phyloP scores from a whole-genome alignment of 2,113 vertebrate species.

The Trochalopteron elliotii region DNA sequence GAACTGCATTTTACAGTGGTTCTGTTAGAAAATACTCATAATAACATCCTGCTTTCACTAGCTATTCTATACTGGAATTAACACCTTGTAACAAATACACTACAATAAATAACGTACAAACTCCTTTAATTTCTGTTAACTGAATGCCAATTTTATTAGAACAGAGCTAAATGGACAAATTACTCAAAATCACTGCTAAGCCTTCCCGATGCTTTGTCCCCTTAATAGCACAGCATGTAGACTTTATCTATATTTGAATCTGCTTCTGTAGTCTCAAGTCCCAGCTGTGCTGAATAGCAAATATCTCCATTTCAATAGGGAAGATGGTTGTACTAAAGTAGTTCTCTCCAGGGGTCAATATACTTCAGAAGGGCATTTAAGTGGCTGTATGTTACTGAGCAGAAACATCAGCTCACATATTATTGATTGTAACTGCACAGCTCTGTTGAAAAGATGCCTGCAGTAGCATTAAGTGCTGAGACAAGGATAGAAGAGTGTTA shows the following conservation, averaged over 20 bases:
- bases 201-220: background rate
- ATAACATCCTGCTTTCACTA: background rate
- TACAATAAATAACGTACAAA: background rate
- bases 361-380: slow-evolving; percentile 46
- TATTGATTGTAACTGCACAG: slow-evolving; percentile 34
- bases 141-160: background rate
- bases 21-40: background rate
- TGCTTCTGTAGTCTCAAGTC: background rate
- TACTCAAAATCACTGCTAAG: slow-evolving; percentile 20
- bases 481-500: background rate
- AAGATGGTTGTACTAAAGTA: slow-evolving; percentile 35
- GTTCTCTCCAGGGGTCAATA: slow-evolving; percentile 53
- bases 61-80: background rate
- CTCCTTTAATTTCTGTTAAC: background rate
- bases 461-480: slow-evolving; percentile 37
- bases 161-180: slow-evolving; percentile 4
- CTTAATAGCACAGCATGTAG: background rate
- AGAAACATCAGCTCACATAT: slow-evolving; percentile 54
- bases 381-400: slow-evolving; percentile 24
- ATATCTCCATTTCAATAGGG: slow-evolving; percentile 38
- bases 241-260: slow-evolving; percentile 15
- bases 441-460: slow-evolving; percentile 27
- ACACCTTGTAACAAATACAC: background rate
- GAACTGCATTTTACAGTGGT: background rate
- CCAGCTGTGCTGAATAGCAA: slow-evolving; percentile 56